Evolutionary conservation across 2,888 invertebrate species (phyloP).

Genomic region (Holacanthella duospinosa): DNA sequence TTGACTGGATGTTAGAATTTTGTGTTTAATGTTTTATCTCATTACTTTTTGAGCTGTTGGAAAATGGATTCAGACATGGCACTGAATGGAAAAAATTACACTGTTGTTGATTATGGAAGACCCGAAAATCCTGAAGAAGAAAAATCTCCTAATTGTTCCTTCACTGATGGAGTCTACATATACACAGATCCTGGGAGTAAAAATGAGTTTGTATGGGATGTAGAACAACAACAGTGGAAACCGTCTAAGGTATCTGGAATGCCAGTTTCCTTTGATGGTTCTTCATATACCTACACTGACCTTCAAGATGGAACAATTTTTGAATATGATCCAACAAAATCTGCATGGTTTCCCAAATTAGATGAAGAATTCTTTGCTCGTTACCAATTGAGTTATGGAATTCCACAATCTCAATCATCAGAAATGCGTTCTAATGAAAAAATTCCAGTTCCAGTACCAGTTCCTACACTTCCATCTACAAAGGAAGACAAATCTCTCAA

Average conservation of each 20-base stretch:
- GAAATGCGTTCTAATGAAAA: background rate
- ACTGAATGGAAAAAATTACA: too few species aligned
- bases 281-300: background rate
- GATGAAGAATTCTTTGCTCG: conserved; percentile 92
- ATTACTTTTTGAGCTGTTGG: too few species aligned
- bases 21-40: too few species aligned
- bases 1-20: too few species aligned
- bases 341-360: conserved; percentile 46
- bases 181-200: background rate
- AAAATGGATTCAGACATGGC: too few species aligned
- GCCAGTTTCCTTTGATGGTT: background rate
- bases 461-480: conserved; percentile 19
- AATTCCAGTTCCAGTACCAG: background rate
- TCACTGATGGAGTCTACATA: background rate
- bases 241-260: background rate
- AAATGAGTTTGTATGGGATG: background rate
- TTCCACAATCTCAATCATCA: background rate
- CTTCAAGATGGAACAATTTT: background rate
- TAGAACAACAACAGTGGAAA: background rate
- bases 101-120: too few species aligned
- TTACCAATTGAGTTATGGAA: conserved; percentile 85
- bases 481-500: conserved; percentile 36
- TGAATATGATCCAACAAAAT: background rate
- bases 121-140: background rate
- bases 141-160: background rate